Conservation (phyloP, 2,113 vertebrate species). For the Chrysemys picta region DNA sequence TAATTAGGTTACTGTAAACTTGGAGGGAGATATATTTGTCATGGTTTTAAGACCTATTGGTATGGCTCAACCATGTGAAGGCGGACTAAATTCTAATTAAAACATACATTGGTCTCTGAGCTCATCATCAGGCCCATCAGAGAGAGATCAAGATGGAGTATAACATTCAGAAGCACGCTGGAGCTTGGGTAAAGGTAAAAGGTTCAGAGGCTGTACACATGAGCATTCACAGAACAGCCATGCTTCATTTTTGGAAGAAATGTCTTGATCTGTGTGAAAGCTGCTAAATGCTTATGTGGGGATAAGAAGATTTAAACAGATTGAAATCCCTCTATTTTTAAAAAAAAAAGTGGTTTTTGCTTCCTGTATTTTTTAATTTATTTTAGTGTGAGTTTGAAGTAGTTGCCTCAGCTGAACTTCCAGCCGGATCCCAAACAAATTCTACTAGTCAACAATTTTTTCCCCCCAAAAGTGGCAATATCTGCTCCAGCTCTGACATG, state of each 20-base stretch:
- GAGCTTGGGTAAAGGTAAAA: neutral
- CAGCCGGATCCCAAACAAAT: neutral
- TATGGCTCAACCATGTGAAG: neutral
- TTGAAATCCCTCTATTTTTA: neutral
- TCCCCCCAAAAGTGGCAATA: too few species aligned
- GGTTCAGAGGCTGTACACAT: neutral
- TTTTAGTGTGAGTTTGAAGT: neutral
- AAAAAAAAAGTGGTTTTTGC: neutral
- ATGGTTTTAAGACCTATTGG: conserved; percentile 37
- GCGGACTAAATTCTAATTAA: neutral
- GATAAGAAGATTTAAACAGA: neutral
- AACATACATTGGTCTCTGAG: neutral
- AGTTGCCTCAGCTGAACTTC: neutral
- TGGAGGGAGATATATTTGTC: neutral
- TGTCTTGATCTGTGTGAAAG: neutral
- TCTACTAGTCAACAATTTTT: neutral
- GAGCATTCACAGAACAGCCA: rapidly evolving
- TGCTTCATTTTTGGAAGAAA: neutral
- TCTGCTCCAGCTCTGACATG: neutral
- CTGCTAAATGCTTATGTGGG: neutral
- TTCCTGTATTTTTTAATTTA: neutral
- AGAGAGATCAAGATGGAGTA: neutral
- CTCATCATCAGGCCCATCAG: neutral
- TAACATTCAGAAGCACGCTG: neutral
- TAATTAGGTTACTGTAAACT: conserved; percentile 31